A percentile compares a stretch with the other conserved stretches of the same genome.
phyloP scores from a whole-genome alignment of 1,140 invertebrate genomes.

The Hyposmocoma kahamanoa region DNA sequence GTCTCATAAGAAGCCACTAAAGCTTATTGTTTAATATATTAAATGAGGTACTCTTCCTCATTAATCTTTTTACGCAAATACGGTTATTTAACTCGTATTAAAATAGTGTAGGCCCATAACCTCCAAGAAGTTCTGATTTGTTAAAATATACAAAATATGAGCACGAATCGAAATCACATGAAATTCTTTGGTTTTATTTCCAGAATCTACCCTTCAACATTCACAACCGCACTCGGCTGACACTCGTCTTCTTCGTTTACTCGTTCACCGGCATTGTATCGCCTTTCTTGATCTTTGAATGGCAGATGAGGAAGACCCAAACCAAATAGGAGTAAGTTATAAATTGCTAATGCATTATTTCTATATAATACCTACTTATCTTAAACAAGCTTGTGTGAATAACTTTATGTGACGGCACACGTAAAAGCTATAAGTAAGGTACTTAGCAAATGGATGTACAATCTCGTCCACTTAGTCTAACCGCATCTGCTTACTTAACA shows the following conservation, averaged over 20 bases:
- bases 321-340: neutral
- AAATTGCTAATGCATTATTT: too few relatives aligned
- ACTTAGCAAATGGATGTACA: too few relatives aligned
- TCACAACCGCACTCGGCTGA: slow-evolving; percentile 79
- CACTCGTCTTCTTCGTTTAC: slow-evolving; percentile 79
- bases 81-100: neutral
- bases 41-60: neutral
- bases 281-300: slow-evolving; percentile 83
- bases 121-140: too few relatives aligned
- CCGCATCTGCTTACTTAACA: too few relatives aligned
- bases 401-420: too few relatives aligned
- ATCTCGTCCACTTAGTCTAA: too few relatives aligned
- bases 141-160: neutral
- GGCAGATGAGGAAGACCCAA: slow-evolving; percentile 80
- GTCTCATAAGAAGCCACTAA: neutral
- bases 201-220: slow-evolving; percentile 87
- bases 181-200: too few relatives aligned
- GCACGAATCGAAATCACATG: neutral
- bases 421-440: too few relatives aligned
- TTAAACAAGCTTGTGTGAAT: too few relatives aligned
- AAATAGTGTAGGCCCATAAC: neutral
- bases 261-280: slow-evolving; percentile 80
- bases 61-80: neutral
- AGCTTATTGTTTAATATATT: neutral
- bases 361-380: too few relatives aligned